phyloP scores from a whole-genome alignment of 2,888 invertebrate genomes.

The Ctena decussata region DNA sequence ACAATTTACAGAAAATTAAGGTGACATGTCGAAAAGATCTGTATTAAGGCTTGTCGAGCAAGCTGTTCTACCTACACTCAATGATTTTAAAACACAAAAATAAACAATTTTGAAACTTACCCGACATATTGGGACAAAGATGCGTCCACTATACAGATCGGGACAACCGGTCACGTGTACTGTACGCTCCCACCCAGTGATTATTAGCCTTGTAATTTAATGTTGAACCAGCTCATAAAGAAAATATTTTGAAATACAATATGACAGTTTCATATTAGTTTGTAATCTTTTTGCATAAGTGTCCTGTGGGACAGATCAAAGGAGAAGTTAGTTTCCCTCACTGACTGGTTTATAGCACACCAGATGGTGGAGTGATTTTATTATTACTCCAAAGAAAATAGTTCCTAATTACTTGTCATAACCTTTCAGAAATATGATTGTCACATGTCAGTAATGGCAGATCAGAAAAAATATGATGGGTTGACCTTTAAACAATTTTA shows the following conservation, averaged over 20 bases:
- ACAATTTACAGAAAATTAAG: too few relatives aligned
- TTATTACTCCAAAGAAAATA: background rate
- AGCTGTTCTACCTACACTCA: too few relatives aligned
- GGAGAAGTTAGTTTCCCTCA: too few relatives aligned
- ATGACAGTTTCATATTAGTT: background rate
- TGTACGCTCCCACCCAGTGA: too few relatives aligned
- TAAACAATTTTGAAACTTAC: too few relatives aligned
- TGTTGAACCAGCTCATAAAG: background rate
- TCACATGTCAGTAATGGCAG: background rate
- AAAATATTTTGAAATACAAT: background rate
- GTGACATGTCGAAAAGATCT: too few relatives aligned
- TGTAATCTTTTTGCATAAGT: background rate
- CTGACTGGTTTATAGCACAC: background rate
- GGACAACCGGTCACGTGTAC: too few relatives aligned
- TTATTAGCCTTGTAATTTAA: too few relatives aligned
- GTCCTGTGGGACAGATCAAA: background rate
- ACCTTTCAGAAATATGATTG: background rate
- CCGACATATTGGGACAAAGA: too few relatives aligned
- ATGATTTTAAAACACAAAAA: too few relatives aligned
- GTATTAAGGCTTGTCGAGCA: too few relatives aligned
- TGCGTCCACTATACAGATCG: too few relatives aligned
- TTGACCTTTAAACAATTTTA: background rate
- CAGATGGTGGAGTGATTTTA: background rate
- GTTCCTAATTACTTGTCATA: background rate
- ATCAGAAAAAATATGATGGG: background rate